A percentile compares a stretch with the other conserved stretches of the same genome.
phyloP scores from a whole-genome alignment of 1,140 invertebrate species.

The Choristoneura fumiferana region DNA sequence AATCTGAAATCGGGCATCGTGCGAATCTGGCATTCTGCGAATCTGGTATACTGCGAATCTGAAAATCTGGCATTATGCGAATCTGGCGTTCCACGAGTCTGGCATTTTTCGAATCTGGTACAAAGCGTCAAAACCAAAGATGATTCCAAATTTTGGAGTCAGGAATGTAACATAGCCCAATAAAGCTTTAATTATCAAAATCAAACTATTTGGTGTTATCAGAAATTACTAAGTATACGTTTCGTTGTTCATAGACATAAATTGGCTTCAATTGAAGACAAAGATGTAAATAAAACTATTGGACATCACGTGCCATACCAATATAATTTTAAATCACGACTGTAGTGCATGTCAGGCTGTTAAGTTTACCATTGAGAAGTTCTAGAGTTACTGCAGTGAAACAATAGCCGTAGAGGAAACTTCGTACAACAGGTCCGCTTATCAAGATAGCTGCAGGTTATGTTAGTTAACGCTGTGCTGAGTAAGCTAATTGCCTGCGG shows the following conservation, averaged over 20 bases:
- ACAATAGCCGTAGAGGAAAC: neutral
- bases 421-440: neutral
- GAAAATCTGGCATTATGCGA: no score
- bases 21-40: no score
- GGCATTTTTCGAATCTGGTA: no score
- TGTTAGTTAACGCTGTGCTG: neutral
- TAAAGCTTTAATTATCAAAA: no score
- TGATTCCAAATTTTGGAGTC: no score
- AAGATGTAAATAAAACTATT: slow-evolving; percentile 54
- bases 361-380: neutral
- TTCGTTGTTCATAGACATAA: slow-evolving; percentile 11
- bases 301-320: slow-evolving; percentile 31
- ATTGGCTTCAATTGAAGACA: slow-evolving; percentile 59
- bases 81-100: no score
- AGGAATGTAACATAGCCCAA: no score
- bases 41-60: no score
- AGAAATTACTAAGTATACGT: slow-evolving; percentile 11
- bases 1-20: no score
- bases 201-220: neutral
- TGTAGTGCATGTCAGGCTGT: neutral
- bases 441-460: neutral
- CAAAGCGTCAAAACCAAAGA: no score
- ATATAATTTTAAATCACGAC: slow-evolving; percentile 1
- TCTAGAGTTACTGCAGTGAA: neutral
- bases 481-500: slow-evolving; percentile 1